These are phyloP conservation scores for Agrochola lychnidis DNA, from an alignment of 2,888 invertebrate species.

Conservation along the genomic window DNA sequence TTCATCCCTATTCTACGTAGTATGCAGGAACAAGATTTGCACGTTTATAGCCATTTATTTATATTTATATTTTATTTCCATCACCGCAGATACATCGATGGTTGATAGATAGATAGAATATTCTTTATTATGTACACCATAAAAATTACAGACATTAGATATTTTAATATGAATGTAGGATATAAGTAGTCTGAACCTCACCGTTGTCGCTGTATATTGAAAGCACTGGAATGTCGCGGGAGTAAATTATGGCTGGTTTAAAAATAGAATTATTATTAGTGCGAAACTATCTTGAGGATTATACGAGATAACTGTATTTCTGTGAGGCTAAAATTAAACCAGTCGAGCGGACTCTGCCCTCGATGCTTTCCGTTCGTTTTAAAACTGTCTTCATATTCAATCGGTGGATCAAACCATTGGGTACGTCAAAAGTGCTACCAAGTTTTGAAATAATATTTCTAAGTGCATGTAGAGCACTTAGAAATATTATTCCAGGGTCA, in stretches of 20 bases:
- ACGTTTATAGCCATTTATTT: conserved; percentile 21
- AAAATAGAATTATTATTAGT: conserved; percentile 68
- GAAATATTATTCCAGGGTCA: no score
- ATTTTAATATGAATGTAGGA: conserved; percentile 45
- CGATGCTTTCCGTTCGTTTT: conserved; percentile 43
- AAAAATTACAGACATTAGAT: no score
- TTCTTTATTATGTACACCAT: no score
- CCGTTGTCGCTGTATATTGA: conserved; percentile 51
- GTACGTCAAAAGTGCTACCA: neutral
- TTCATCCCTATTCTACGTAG: neutral
- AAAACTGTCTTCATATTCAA: conserved; percentile 43
- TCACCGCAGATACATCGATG: neutral
- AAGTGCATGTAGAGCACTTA: no score
- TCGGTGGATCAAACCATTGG: neutral
- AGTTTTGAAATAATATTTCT: neutral
- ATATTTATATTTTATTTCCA: conserved; percentile 26
- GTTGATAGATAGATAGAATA: no score
- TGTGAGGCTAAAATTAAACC: conserved; percentile 64
- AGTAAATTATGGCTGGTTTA: conserved; percentile 67
- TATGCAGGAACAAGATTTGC: conserved; percentile 2
- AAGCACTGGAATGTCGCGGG: conserved; percentile 68
- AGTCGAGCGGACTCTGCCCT: conserved; percentile 57
- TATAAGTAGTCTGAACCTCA: conserved; percentile 41
- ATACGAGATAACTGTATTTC: conserved; percentile 68
- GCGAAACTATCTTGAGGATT: conserved; percentile 66